These are phyloP conservation scores for Silurus lanzhouensis DNA, from an alignment of 2,797 vertebrate genomes.

Conservation along the genomic window DNA sequence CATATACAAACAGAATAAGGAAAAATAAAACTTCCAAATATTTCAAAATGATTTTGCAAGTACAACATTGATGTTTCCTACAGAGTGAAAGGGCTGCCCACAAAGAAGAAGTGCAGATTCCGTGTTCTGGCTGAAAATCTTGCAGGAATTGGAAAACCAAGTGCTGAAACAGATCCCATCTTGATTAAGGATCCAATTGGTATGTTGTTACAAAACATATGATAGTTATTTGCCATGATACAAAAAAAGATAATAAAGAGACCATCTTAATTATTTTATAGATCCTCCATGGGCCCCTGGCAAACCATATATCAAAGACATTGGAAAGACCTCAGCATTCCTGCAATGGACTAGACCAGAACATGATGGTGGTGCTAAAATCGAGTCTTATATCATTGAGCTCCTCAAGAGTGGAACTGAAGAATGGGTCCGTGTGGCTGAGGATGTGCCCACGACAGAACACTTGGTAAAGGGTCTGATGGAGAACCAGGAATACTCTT, in stretches of 20 bases:
- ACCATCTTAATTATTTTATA: conserved; percentile 60
- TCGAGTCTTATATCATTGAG: conserved; percentile 93
- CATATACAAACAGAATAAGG: conserved; percentile 4
- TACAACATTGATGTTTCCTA: background rate
- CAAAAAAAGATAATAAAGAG: background rate
- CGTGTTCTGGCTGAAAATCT: conserved; percentile 96
- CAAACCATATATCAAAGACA: conserved; percentile 89
- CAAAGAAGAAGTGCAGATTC: conserved; percentile 96
- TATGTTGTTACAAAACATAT: conserved; percentile 45
- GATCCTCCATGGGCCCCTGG: conserved; percentile 98
- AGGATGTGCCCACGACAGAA: conserved; percentile 87
- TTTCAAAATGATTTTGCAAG: conserved; percentile 29
- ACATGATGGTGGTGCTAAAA: conserved; percentile 96
- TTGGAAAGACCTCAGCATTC: conserved; percentile 84
- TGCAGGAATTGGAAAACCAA: conserved; percentile 94
- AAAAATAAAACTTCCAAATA: background rate
- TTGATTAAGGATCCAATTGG: conserved; percentile 97
- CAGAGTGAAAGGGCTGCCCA: conserved; percentile 93
- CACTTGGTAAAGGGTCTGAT: conserved; percentile 88
- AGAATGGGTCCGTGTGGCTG: conserved; percentile 93
- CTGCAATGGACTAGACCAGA: conserved; percentile 93
- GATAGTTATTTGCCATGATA: background rate
- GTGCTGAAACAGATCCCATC: conserved; percentile 86
- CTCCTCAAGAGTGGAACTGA: conserved; percentile 93
- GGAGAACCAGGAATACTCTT: conserved; percentile 96